Conservation (phyloP, 2,113 vertebrate genomes). For the Callithrix jacchus region DNA sequence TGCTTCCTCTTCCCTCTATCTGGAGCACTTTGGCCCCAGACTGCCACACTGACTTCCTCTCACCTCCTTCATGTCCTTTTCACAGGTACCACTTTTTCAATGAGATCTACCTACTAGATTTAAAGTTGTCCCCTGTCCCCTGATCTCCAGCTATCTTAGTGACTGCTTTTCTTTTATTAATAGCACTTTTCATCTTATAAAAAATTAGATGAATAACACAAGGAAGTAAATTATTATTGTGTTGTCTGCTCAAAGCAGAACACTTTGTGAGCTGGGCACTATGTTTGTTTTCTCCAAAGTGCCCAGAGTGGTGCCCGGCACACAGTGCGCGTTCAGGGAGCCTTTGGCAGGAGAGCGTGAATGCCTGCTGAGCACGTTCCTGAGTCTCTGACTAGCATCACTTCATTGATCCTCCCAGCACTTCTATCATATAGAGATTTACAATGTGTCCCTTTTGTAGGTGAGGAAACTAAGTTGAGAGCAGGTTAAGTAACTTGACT, state of each 20-base stretch:
- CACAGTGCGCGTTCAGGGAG: rapidly evolving
- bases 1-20: neutral
- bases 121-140: neutral
- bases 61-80: neutral
- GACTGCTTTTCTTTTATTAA: neutral
- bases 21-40: too few species aligned
- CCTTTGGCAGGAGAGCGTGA: neutral
- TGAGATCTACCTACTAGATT: neutral
- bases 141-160: neutral
- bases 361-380: neutral
- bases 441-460: neutral
- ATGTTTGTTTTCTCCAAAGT: neutral
- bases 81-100: neutral
- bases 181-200: neutral
- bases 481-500: neutral
- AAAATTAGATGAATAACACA: neutral
- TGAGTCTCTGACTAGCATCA: neutral
- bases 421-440: neutral
- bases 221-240: neutral
- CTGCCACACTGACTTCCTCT: neutral
- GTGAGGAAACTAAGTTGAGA: neutral
- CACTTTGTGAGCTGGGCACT: rapidly evolving
- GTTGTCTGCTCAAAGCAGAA: neutral
- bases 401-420: neutral
- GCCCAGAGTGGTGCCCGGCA: neutral